Evolutionary conservation across 1,140 invertebrate species (phyloP).

Genomic region (Cydia strobilella): DNA sequence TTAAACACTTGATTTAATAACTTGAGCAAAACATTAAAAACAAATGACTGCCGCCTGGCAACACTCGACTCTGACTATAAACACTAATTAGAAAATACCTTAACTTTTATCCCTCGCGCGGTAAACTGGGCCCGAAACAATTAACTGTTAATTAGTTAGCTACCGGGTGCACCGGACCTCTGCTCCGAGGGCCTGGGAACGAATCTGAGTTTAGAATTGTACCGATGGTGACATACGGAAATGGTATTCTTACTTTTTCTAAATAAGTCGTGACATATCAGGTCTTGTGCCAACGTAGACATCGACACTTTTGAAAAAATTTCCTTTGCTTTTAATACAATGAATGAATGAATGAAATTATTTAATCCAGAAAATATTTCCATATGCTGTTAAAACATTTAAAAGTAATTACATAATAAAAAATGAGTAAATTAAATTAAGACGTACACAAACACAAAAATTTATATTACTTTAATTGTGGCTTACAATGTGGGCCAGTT

Average conservation of each 20-base stretch:
- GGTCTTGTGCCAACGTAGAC: too few relatives aligned
- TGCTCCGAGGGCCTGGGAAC: conserved; percentile 19
- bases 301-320: too few relatives aligned
- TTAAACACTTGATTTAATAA: conserved; percentile 1
- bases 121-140: conserved; percentile 7
- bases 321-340: too few relatives aligned
- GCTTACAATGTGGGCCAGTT: too few relatives aligned
- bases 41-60: background rate
- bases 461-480: too few relatives aligned
- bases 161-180: conserved; percentile 29
- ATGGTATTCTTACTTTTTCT: background rate
- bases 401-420: too few relatives aligned
- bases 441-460: too few relatives aligned
- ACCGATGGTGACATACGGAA: background rate
- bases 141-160: conserved; percentile 23
- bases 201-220: conserved; percentile 4
- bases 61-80: background rate
- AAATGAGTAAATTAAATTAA: too few relatives aligned
- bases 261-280: too few relatives aligned
- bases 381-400: too few relatives aligned
- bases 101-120: background rate
- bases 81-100: conserved; percentile 19
- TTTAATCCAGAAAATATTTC: too few relatives aligned
- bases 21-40: background rate
- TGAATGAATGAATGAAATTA: too few relatives aligned